Base-by-base conservation (phyloP, 2,113 vertebrate species). In the Eclectus roratus region DNA sequence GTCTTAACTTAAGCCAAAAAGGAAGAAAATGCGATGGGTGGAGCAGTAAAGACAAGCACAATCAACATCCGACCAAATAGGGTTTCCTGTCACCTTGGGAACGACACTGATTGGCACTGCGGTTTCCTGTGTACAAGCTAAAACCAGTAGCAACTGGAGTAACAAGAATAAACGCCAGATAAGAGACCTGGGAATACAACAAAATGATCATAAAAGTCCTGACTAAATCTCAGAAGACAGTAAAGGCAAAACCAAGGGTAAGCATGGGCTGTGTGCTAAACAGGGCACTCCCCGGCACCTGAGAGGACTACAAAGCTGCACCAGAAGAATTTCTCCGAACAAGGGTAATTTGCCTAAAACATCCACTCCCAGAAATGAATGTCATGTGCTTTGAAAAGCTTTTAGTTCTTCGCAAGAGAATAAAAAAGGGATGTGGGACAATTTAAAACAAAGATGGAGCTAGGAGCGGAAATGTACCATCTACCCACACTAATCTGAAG, bases 11-110 rank as follows among this genome's bases (percentile, higher is more conserved):
- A 89, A 98, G 98, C 98, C 98, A 98, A 97, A 98, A 98, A 96
- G 98, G 98, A 98, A 98, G 95, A 98, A 98, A 97, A 97, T 94
- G 93, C n/a, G 84, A 97, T 96, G 97, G 98, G 97, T 97, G 97
- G 98, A 96, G 97, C 97, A 73, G 79, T 89, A 97, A 88, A 96
- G 93, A 97, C 86, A 80, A 97, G 97, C 96, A 98, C 97, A 98
- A 98, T 98, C 97, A 98, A 97, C 98, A 98, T 98, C 97, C 83
- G 97, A 97, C 97, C 95, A 97, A 97, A 96, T 95, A 98, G 96
- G 94, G 98, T 89, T 98, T 98, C 98, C 98, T 98, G 98, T 98
- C 97, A 98, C 98, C 98, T 98, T 98, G 98, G 98, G 98, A 98
- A 98, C 97, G 39, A 93, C 97, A 96, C 94, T 98, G 98, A 98